Percentiles rank a stretch among this genome's conserved stretches.
These are phyloP conservation scores for Plutella xylostella DNA, from an alignment of 2,888 invertebrate species.

Conservation along the genomic window DNA sequence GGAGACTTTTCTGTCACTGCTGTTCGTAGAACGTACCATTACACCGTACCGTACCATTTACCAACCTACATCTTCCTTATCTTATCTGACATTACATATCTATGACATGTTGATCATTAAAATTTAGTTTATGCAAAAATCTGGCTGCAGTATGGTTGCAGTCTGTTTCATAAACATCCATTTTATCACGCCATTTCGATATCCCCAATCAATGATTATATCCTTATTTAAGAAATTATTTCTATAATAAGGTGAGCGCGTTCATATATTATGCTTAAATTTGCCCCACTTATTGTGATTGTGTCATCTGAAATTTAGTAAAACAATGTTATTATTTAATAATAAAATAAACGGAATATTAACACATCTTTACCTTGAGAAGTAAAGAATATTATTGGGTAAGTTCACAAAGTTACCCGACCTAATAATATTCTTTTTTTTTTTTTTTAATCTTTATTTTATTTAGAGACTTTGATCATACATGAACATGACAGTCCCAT, in stretches of 20 bases:
- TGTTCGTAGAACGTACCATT: not conserved
- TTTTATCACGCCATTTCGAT: constrained; percentile 1
- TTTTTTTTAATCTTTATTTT: too few relatives aligned
- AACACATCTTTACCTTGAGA: too few relatives aligned
- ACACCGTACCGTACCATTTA: not conserved
- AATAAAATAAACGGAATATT: too few relatives aligned
- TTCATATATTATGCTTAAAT: not conserved
- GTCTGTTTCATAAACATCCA: constrained; percentile 6
- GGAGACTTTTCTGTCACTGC: not conserved
- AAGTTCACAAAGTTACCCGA: too few relatives aligned
- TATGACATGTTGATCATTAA: constrained; percentile 1
- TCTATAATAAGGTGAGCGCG: constrained; percentile 9
- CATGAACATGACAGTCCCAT: too few relatives aligned
- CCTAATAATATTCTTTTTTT: too few relatives aligned
- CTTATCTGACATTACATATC: constrained; percentile 3
- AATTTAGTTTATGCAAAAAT: not conserved
- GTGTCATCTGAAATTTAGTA: not conserved
- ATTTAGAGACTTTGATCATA: too few relatives aligned
- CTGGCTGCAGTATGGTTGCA: not conserved
- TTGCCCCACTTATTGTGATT: not conserved
- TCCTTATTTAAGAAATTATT: constrained; percentile 3
- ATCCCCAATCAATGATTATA: not conserved
- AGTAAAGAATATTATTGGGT: too few relatives aligned
- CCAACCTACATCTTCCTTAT: constrained; percentile 7
- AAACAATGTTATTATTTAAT: not conserved